Conservation (phyloP, 2,797 vertebrate species). For the Anniella stebbinsi region DNA sequence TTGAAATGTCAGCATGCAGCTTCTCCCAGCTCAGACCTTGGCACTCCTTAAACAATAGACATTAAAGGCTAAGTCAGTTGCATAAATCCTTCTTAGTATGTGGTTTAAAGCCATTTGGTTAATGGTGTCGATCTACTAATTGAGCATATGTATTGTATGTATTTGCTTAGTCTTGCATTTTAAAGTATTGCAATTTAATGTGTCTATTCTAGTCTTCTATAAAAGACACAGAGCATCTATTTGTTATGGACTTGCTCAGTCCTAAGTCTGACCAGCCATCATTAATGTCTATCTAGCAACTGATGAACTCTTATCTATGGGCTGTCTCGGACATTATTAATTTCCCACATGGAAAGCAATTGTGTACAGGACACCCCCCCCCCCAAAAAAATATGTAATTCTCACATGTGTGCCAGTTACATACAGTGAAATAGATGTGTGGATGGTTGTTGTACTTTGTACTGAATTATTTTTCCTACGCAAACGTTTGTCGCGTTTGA, state of each 20-base stretch:
- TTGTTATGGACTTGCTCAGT: background rate
- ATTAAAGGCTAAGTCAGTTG: background rate
- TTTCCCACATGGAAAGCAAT: background rate
- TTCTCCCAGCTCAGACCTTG: background rate
- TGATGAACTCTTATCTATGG: background rate
- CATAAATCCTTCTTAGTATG: slow-evolving; percentile 15
- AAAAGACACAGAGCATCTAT: background rate
- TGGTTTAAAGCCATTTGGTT: slow-evolving; percentile 10
- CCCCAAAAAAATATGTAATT: background rate
- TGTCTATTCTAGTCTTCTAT: background rate
- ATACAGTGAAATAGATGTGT: background rate
- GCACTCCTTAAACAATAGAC: background rate
- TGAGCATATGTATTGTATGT: background rate
- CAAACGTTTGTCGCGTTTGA: background rate
- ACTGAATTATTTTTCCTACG: too few relatives aligned
- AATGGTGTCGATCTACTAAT: background rate
- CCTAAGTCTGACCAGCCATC: background rate
- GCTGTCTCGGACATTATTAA: background rate
- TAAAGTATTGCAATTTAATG: background rate
- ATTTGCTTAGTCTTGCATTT: background rate
- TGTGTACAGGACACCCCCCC: background rate
- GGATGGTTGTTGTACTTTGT: background rate
- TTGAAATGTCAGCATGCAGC: background rate
- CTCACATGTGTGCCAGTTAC: background rate
- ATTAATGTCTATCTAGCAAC: background rate